A percentile compares a stretch with the other conserved stretches of the same genome.
These are phyloP conservation scores for Sula dactylatra DNA, from an alignment of 2,113 vertebrate species.

Conservation along the genomic window DNA sequence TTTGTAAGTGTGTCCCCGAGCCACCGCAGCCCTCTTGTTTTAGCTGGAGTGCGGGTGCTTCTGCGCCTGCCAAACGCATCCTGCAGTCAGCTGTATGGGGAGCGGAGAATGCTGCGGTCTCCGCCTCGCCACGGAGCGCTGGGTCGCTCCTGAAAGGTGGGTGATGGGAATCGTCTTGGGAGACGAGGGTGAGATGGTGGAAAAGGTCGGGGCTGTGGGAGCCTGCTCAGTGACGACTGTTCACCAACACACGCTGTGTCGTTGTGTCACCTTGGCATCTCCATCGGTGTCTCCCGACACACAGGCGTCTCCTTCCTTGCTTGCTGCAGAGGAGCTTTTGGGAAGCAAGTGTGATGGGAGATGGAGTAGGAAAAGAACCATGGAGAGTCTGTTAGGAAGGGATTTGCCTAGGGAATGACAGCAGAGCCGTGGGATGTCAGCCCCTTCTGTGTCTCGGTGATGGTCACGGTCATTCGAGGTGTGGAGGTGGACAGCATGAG, in stretches of 20 bases:
- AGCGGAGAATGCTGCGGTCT: background rate
- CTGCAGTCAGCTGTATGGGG: background rate
- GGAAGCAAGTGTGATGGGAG: background rate
- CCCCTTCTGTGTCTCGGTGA: background rate
- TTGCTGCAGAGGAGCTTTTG: background rate
- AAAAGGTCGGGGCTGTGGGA: background rate
- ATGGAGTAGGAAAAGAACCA: rapidly evolving
- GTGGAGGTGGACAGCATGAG: background rate
- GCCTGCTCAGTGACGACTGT: background rate
- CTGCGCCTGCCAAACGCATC: background rate
- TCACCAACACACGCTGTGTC: background rate
- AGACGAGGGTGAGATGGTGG: background rate
- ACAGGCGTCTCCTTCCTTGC: background rate
- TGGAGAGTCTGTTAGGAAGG: background rate
- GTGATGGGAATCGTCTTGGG: background rate
- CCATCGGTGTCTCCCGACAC: background rate
- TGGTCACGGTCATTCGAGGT: rapidly evolving
- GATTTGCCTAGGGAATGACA: background rate
- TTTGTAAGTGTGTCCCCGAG: background rate
- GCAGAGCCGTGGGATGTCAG: background rate
- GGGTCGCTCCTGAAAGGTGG: too few relatives aligned
- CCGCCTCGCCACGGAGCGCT: background rate
- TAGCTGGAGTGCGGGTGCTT: background rate
- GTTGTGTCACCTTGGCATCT: background rate
- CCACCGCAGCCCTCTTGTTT: background rate